Evolutionary conservation across 2,797 vertebrate species (phyloP).

Genomic region (Paramormyrops hopkinsi): DNA sequence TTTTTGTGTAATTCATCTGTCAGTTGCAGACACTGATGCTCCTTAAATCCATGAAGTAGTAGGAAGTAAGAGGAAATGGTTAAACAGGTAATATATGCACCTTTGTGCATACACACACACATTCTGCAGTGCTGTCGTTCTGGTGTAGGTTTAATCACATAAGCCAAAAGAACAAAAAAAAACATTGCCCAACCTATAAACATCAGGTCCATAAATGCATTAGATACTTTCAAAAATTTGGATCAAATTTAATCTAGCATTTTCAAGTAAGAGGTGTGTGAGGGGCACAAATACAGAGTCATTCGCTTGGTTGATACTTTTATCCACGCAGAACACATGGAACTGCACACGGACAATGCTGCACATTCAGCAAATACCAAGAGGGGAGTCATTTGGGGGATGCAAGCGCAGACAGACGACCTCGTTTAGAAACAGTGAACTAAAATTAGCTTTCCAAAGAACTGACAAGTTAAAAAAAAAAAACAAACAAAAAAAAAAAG

Average conservation of each 20-base stretch:
- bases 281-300: not conserved
- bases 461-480: slow-evolving; percentile 31
- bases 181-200: not conserved
- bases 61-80: not conserved
- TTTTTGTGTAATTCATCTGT: not conserved
- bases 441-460: slow-evolving; percentile 39
- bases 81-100: not conserved
- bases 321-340: not conserved
- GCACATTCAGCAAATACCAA: not conserved
- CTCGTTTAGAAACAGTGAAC: slow-evolving; percentile 39
- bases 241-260: not conserved
- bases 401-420: slow-evolving; percentile 28
- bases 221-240: not conserved
- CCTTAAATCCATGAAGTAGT: not conserved
- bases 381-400: not conserved
- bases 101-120: not conserved
- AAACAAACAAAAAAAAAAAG: slow-evolving; percentile 12
- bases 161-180: not conserved
- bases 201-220: not conserved
- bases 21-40: not conserved
- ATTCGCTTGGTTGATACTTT: not conserved
- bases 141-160: not conserved
- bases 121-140: not conserved
- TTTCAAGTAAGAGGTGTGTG: not conserved
- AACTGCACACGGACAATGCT: not conserved